phyloP scores from a whole-genome alignment of 1,140 invertebrate genomes.

The Saccostrea echinata region DNA sequence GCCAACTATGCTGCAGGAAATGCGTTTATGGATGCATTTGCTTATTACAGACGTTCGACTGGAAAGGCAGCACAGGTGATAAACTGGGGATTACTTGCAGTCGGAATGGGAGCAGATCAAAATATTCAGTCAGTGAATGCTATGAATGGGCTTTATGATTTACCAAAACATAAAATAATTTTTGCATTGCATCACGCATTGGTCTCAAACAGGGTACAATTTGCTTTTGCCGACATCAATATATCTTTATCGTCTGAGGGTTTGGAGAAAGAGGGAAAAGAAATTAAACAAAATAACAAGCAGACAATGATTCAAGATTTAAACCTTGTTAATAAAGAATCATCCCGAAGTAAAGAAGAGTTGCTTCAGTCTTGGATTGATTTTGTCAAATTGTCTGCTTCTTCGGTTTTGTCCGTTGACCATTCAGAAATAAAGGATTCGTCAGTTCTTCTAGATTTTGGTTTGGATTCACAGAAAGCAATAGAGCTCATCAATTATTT shows the following conservation, averaged over 20 bases:
- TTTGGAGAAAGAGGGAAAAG: constrained; percentile 14
- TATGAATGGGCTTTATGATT: neutral
- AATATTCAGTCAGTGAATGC: neutral
- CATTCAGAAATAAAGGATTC: neutral
- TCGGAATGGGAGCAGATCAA: constrained; percentile 55
- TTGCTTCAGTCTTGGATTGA: constrained; percentile 48
- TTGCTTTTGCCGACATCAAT: constrained; percentile 41
- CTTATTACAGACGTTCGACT: constrained; percentile 57
- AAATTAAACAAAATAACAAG: constrained; percentile 51
- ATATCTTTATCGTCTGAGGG: neutral
- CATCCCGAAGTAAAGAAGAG: constrained; percentile 57
- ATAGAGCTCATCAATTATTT: constrained; percentile 47
- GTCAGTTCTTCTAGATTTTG: constrained; percentile 19
- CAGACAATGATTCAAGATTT: constrained; percentile 69
- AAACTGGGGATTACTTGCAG: constrained; percentile 66
- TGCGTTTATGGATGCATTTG: constrained; percentile 66
- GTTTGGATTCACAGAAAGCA: constrained; percentile 56
- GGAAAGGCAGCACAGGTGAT: constrained; percentile 60
- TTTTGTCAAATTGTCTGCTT: neutral
- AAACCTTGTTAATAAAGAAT: constrained; percentile 51
- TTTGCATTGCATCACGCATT: neutral
- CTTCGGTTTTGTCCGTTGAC: neutral
- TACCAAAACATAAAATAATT: constrained; percentile 11
- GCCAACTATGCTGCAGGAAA: constrained; percentile 68
- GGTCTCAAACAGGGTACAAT: neutral